Base-by-base conservation (phyloP, 2,797 vertebrate genomes). In the Ctenopoma kingsleyae region DNA sequence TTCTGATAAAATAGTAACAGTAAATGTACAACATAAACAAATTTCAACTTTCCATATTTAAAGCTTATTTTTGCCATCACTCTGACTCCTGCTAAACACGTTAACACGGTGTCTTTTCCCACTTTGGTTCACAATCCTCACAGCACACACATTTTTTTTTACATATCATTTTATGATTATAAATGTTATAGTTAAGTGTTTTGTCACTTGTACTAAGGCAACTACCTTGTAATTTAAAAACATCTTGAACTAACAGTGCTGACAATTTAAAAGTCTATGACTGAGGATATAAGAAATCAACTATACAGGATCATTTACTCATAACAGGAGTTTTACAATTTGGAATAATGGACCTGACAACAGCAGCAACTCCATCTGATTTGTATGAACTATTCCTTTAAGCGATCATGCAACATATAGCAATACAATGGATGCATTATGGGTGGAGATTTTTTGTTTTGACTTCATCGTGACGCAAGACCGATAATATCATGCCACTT, bases 401-500 rank as follows among this genome's bases (percentile, higher is more conserved):
- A 56, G 67, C 67, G 65, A 22, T 17, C 56, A 57, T 57, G 70
- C 77, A 76, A 53, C 64, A 63, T 81, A 75, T 40, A 68, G 56
- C 59, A 22, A 55, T 35, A 67, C 63, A 86, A 74, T 65, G 22
- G 67, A 62, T 84, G 76, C 81, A 72, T 72, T 79, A 71, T 83
- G 82, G 87, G 71, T 78, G 81, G 85, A 85, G 86, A 71, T 56
- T 67, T 73, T 57, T 81, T 68, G n/a, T 78, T 74, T 84, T 76
- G 22, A 63, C 72, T 80, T 80, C 53, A 76, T 57, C 59, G 32
- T 91, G 89, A 91, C 85, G 83, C 86, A 87, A 84, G 62, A 49
- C 25, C 58, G 53, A 80, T 64, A 66, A 66, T 79, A 74, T 77
- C 75, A 65, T 51, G 32, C 58, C 82, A 84, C 79, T 87, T 82